Evolutionary conservation across 1,140 invertebrate genomes (phyloP), one percentile per base, ranked within the genome.

Genomic region (Nasonia longicornis): DNA sequence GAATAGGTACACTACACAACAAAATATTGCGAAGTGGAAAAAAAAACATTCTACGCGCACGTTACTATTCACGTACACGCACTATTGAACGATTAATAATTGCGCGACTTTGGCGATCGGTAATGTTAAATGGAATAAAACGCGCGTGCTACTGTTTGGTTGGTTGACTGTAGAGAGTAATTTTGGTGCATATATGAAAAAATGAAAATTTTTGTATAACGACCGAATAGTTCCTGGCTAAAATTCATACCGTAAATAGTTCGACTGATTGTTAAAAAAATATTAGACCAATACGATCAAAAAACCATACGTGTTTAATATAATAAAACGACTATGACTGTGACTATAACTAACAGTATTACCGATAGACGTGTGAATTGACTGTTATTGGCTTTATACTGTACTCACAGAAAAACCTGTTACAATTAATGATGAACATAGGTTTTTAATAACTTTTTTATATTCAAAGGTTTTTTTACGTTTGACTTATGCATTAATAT

Each of bases 401-500:
- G 52, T 58, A 3, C 52, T 58, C 52, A 58, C 52, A 58, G 52
- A 58, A 58, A 58, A 58, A 58, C 52, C 52, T 58, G 20, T 58
- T 58, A 58, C 52, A 58, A 20, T 20, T 58, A 58, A 58, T 58
- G 52, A n/a, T 58, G 16, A 20, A 58, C 4, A 20, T 58, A 58
- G 52, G 20, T 58, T 58, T 58, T 58, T n/a, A 48, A 58, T n/a
- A 58, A 58, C 52, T 58, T 58, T 58, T 20, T 58, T 20, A 48
- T 52, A 58, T 58, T 58, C 52, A 58, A 58, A 58, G 16, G 52
- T 58, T 58, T 58, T 58, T 4, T n/a, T 58, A 20, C n/a, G 14
- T 77, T 77, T 48, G 7, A 42, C 64, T 42, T 22, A 6, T 66
- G 42, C 58, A 48, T 70, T 69, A 66, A 77, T 69, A 78, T 71